Evolutionary conservation across 2,797 vertebrate genomes (phyloP).

Genomic region (Alcedo atthis): DNA sequence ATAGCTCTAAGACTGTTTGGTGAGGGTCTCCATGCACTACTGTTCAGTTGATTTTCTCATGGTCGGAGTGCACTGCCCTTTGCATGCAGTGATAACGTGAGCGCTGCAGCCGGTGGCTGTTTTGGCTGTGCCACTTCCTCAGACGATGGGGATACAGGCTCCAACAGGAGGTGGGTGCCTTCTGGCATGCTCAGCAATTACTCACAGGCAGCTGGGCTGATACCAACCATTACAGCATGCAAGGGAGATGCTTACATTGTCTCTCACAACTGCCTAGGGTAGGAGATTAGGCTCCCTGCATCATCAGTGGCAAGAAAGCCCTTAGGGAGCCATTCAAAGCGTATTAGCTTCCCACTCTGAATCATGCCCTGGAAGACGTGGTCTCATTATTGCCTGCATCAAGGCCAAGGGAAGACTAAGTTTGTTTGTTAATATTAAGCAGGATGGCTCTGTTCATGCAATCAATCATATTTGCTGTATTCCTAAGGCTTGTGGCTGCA

Average conservation of each 20-base stretch:
- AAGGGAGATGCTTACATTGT: slow-evolving; percentile 37
- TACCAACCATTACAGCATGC: slow-evolving; percentile 55
- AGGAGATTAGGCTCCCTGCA: slow-evolving; percentile 16
- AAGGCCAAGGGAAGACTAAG: neutral
- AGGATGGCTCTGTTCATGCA: neutral
- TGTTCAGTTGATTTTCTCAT: neutral
- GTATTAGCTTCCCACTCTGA: slow-evolving; percentile 33
- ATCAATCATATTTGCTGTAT: neutral
- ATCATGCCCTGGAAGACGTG: slow-evolving; percentile 26
- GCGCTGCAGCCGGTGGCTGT: neutral
- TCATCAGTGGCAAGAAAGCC: slow-evolving; percentile 42
- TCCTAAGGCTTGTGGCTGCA: neutral
- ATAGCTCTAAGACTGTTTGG: neutral
- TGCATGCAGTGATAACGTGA: neutral
- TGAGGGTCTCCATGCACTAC: neutral
- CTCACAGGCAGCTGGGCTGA: slow-evolving; percentile 46
- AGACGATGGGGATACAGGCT: neutral
- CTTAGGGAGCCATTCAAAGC: slow-evolving; percentile 22
- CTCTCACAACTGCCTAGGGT: slow-evolving; percentile 32
- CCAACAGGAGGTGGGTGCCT: slow-evolving; percentile 16
- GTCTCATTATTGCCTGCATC: neutral
- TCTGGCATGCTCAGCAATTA: slow-evolving; percentile 23
- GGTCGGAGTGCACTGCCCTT: neutral
- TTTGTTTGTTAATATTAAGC: neutral
- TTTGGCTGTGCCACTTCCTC: neutral